Evolutionary conservation across 2,888 invertebrate species (phyloP), one percentile per base, ranked within the genome.

Genomic region (Hypomecis atomaria): DNA sequence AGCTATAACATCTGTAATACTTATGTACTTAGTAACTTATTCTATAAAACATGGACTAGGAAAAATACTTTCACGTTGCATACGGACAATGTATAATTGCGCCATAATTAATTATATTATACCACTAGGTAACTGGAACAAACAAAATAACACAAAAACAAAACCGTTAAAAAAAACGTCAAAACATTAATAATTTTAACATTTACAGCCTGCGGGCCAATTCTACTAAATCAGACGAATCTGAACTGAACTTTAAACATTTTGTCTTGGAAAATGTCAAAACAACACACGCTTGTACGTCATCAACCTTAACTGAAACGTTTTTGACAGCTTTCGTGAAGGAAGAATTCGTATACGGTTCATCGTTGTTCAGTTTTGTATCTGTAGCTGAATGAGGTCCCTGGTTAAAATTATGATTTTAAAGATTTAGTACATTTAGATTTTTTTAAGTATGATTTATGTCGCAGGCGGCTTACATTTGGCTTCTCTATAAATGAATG

Each of bases 1-100:
- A 87, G 83, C 82, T 82, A 74, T 86, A 87, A 88, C 84, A 85
- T 83, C 83, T 83, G 74, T 81, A 79, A 73, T 77, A 78, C 81
- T 78, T 79, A 80, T 66, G 70, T 74, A 78, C 79, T 71, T 77
- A 76, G 70, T 73, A 82, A 78, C 80, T 83, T 81, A 83, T 75
- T 74, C 72, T 78, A 76, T 76, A 74, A 79, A 78, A 83, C 77
- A 84, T 80, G 79, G 87, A 87, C 86, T 88, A 88, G 84, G 79
- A 84, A 83, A 78, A 77, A 76, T 76, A 75, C 72, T 74, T 72
- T 76, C 69, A 72, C 69, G 74, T 75, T 73, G 56, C 49, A 49
- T 43, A 50, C 47, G 42, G 72, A 73, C 72, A 71, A 48, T 56
- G 56, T 56, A 57, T 49, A 57, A 47, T 40, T 47, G 71, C 70